These are phyloP conservation scores for Oostethus manadensis DNA, from an alignment of 2,113 vertebrate genomes.

Conservation along the genomic window DNA sequence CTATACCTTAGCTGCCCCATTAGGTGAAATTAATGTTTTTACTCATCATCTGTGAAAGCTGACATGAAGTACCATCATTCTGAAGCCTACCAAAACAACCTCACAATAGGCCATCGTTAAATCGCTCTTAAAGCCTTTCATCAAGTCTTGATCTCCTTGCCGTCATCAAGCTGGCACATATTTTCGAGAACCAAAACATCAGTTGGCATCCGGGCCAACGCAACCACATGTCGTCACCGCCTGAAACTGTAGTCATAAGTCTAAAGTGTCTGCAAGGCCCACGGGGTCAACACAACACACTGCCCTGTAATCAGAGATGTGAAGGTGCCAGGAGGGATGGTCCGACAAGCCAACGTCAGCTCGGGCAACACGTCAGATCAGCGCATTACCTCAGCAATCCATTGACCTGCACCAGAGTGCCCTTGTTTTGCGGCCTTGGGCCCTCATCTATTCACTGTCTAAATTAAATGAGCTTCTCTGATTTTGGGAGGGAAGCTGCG, in stretches of 20 bases:
- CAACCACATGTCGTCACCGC: constrained; percentile 37
- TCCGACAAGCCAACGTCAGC: too few relatives aligned
- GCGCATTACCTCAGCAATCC: constrained; percentile 22
- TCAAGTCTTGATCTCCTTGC: constrained; percentile 6
- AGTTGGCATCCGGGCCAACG: constrained; percentile 15
- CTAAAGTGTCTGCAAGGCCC: constrained; percentile 48
- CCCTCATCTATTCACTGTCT: constrained; percentile 36
- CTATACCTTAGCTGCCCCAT: too few relatives aligned
- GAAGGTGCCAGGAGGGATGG: constrained; percentile 36
- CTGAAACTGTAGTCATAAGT: constrained; percentile 56
- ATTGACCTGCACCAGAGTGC: constrained; percentile 40
- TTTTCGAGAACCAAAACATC: constrained; percentile 19
- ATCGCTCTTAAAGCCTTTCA: constrained; percentile 9
- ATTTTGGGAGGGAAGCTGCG: constrained; percentile 26
- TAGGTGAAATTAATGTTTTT: neutral
- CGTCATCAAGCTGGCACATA: constrained; percentile 22
- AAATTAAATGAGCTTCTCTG: constrained; percentile 39
- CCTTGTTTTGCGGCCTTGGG: constrained; percentile 33
- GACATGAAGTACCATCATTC: neutral
- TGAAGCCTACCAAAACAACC: neutral
- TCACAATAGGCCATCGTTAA: neutral
- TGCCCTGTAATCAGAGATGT: constrained; percentile 53
- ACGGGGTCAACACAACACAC: constrained; percentile 44
- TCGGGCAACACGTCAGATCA: constrained; percentile 42
- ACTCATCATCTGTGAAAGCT: neutral